Percentiles rank a stretch among this genome's conserved stretches.
Conservation (phyloP, 1,140 invertebrate species). For the Trichonephila clavata region DNA sequence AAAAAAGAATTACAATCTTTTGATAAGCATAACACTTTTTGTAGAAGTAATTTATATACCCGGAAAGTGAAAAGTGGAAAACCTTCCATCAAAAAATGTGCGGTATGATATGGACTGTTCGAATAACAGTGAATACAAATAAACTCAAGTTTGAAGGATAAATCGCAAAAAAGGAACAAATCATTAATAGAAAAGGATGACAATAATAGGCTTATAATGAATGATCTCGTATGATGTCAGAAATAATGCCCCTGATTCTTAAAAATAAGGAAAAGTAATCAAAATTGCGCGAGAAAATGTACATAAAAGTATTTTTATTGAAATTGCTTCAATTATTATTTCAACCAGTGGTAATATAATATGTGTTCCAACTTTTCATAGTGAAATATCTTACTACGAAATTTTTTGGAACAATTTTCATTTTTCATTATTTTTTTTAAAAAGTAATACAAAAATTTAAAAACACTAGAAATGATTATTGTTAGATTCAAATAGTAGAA, state of each 20-base stretch:
- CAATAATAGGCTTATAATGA: not conserved
- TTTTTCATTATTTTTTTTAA: no score
- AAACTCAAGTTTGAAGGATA: not conserved
- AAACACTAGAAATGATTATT: no score
- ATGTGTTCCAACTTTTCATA: no score
- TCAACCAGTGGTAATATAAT: no score
- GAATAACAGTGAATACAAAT: not conserved
- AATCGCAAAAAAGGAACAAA: not conserved
- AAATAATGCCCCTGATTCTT: not conserved
- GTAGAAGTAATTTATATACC: not conserved
- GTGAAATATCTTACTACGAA: no score
- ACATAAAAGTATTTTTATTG: no score
- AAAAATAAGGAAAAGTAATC: not conserved
- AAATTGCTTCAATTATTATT: no score
- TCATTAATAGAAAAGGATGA: not conserved
- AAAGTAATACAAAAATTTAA: no score
- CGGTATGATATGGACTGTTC: not conserved
- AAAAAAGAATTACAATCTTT: not conserved
- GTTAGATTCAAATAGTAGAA: no score
- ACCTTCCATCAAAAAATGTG: not conserved
- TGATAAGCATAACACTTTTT: not conserved
- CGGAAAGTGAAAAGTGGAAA: not conserved
- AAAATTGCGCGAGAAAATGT: not conserved
- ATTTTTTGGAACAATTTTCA: no score
- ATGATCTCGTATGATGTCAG: not conserved